These are phyloP conservation scores for Caloenas nicobarica DNA, from an alignment of 2,113 vertebrate species.

Conservation along the genomic window DNA sequence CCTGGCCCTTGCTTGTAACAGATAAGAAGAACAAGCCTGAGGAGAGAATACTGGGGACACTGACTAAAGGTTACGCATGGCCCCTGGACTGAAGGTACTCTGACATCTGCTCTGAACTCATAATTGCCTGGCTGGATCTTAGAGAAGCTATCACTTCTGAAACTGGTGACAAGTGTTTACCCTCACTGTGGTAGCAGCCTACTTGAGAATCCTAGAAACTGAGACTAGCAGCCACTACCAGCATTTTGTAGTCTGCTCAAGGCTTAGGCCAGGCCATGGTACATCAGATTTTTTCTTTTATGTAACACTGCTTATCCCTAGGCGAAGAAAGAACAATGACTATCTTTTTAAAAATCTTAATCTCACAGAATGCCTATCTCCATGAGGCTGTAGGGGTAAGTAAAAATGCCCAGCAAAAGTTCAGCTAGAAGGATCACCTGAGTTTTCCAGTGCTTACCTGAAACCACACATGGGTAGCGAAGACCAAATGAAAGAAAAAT, in stretches of 20 bases:
- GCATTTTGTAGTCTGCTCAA: neutral
- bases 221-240: neutral
- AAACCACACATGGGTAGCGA: neutral
- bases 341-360: neutral
- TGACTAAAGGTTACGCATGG: neutral
- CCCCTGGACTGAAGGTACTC: neutral
- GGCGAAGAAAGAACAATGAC: neutral
- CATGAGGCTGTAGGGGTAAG: neutral
- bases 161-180: neutral
- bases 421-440: neutral
- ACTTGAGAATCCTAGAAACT: neutral
- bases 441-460: no score
- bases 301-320: neutral
- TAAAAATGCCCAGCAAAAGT: neutral
- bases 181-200: neutral
- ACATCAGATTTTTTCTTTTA: neutral
- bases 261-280: neutral
- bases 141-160: neutral
- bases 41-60: neutral
- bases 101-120: neutral
- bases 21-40: neutral
- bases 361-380: neutral
- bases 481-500: neutral
- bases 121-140: neutral
- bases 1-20: neutral